Evolutionary conservation across 2,113 vertebrate species (phyloP).

Genomic region (Euleptes europaea): DNA sequence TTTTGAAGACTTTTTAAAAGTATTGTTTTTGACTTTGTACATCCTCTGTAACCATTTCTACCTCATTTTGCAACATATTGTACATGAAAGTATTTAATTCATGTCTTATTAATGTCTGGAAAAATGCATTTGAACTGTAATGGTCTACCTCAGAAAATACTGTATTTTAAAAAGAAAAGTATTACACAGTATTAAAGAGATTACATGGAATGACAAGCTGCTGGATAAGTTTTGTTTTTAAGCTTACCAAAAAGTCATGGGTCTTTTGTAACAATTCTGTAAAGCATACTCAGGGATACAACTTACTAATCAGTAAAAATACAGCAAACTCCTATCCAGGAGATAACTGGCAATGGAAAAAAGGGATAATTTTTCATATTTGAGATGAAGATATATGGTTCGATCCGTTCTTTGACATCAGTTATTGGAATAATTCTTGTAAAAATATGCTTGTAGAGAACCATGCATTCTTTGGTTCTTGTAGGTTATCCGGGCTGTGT

Average conservation of each 20-base stretch:
- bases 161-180: slow-evolving; percentile 98
- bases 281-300: neutral
- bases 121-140: slow-evolving; percentile 91
- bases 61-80: slow-evolving; percentile 98
- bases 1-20: slow-evolving; percentile 76
- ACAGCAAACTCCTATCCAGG: neutral
- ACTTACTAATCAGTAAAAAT: neutral
- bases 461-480: neutral
- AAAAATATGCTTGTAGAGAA: neutral
- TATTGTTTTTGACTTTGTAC: slow-evolving; percentile 83
- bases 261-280: neutral
- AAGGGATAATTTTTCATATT: neutral
- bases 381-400: neutral
- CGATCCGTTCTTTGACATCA: neutral
- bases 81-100: slow-evolving; percentile 99
- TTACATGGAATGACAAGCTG: slow-evolving; percentile 73
- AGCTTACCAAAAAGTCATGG: neutral
- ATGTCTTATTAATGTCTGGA: slow-evolving; percentile 91
- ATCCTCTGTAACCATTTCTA: slow-evolving; percentile 98
- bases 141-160: slow-evolving; percentile 99
- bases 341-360: neutral
- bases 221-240: slow-evolving; percentile 4
- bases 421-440: neutral
- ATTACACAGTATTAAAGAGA: slow-evolving; percentile 98
- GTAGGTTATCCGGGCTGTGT: too few relatives aligned